Base-by-base conservation (phyloP, 1,140 invertebrate genomes). In the Bombus pyrosoma region DNA sequence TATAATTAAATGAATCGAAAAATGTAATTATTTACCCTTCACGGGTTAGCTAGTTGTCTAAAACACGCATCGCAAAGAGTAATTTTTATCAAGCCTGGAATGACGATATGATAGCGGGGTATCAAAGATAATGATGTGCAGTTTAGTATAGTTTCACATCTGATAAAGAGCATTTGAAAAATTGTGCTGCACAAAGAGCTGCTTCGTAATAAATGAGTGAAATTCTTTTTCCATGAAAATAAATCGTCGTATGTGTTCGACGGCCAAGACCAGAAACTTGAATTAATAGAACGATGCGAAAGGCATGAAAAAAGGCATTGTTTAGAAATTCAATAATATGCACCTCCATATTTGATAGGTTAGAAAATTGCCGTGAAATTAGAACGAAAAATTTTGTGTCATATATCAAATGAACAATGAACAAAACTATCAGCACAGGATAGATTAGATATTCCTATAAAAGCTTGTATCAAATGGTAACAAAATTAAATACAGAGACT, bases 261-360 rank as follows among this genome's bases (percentile, higher is more conserved):
- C 13, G 34, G 34, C 74, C 39, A 28, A 15, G 71, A 15, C 28
- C 39, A n/a, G 8, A 15, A 18, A 8, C 18, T 76, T 76, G 53
- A 76, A 76, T 59, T 76, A 76, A 76, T 59, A 76, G 74, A 76
- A 76, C 74, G 53, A 76, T 59, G 74, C 25, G 53, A 59, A 15
- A 59, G 53, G 34, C 74, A 76, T n/a, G 53, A 39, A 76, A 28
- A 59, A 59, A 34, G 47, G 66, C 15, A 76, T 76, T 59, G 74
- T 59, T 57, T 59, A 25, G 32, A 37, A 59, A 25, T 59, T 76
- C 74, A 59, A 76, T 76, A 76, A 59, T 39, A 28, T 13, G 1
- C 13, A 34, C 57, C 47, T 59, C 5, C 22, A 41, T n/a, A 12
- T 13, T 5, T 72, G 39, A 41, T 72, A 43, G 28, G 69, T n/a